phyloP scores from a whole-genome alignment of 2,888 invertebrate species.

The Tachina lurida region DNA sequence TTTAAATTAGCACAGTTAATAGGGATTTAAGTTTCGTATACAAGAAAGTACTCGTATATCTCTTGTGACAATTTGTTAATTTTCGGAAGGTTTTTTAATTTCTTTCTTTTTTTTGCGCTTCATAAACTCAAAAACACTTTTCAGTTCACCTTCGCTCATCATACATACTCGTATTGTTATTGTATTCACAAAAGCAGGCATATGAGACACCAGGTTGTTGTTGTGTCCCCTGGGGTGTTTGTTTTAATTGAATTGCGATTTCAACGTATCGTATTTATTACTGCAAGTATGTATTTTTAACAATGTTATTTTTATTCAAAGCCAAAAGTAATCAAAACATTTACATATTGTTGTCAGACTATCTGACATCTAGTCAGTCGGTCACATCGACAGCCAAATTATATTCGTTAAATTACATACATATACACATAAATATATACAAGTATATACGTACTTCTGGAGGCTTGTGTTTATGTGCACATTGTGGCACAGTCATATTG shows the following conservation, averaged over 20 bases:
- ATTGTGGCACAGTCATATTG: background rate
- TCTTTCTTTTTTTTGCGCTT: too few relatives aligned
- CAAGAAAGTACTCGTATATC: too few relatives aligned
- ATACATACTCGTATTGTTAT: background rate
- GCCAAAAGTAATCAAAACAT: conserved; percentile 53
- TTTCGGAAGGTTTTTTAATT: too few relatives aligned
- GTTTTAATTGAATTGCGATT: conserved; percentile 21
- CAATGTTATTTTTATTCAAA: conserved; percentile 40
- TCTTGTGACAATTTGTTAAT: too few relatives aligned
- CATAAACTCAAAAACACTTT: background rate
- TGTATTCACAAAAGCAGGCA: too few relatives aligned
- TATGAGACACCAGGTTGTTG: conserved; percentile 3
- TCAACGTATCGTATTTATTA: background rate
- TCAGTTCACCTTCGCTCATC: background rate
- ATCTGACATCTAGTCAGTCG: background rate
- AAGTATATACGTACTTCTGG: too few relatives aligned
- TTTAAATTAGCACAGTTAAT: too few relatives aligned
- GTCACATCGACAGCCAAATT: background rate
- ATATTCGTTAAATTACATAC: background rate
- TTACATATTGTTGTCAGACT: conserved; percentile 31
- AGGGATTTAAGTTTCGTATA: too few relatives aligned
- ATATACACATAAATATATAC: too few relatives aligned
- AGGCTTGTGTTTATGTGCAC: background rate
- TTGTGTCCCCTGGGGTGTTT: background rate
- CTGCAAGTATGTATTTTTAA: conserved; percentile 6